Conservation (phyloP, 2,113 vertebrate genomes). For the Cephalopterus ornatus region DNA sequence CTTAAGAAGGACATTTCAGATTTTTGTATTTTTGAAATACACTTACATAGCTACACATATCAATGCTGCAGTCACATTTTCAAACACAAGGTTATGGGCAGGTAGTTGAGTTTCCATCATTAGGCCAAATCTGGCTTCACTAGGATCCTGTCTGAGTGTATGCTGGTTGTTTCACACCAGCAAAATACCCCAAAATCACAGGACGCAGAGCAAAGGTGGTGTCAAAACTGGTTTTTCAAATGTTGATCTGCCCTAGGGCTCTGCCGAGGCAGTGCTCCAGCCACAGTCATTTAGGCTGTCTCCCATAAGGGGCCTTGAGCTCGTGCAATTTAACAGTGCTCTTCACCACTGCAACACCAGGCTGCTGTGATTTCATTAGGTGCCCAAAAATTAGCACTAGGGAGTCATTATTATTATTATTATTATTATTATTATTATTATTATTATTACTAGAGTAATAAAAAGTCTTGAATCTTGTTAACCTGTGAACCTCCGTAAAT, state of each 20-base stretch:
- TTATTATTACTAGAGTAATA: neutral
- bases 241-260: neutral
- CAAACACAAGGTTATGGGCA: neutral
- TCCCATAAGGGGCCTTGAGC: neutral
- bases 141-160: neutral
- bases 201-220: neutral
- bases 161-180: neutral
- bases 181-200: neutral
- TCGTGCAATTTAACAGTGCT: neutral
- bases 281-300: neutral
- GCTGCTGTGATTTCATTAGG: neutral
- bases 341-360: neutral
- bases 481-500: neutral
- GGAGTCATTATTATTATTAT: neutral
- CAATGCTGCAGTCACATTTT: neutral
- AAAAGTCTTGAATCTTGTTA: neutral
- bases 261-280: neutral
- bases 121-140: neutral
- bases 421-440: neutral
- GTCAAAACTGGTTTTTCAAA: neutral
- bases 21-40: neutral
- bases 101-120: neutral
- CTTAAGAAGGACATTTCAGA: conserved; percentile 34
- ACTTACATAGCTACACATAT: neutral
- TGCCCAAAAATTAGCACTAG: neutral